Evolutionary conservation across 2,888 invertebrate species (phyloP), one percentile per base, ranked within the genome.

Genomic region (Campoletis raptor): DNA sequence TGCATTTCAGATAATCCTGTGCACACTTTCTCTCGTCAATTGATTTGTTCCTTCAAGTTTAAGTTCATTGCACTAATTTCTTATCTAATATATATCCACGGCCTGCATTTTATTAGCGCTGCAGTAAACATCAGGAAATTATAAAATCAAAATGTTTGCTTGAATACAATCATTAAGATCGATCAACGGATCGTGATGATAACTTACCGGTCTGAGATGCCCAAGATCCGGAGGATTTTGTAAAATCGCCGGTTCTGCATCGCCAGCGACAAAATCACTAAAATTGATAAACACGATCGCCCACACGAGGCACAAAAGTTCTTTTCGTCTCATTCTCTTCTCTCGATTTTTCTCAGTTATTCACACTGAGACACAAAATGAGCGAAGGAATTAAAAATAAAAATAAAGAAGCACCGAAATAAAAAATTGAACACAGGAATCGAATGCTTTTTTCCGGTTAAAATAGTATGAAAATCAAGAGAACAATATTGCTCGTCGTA

Each of bases 161-260:
- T n/a, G n/a, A n/a, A 24, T 48, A n/a, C 18, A 48, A 2, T 30
- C 30, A 30, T 61, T 12, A 15, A 61, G 15, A 61, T 61, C 7
- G 30, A 61, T 30, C 1, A 8, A 30, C 7, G 2, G 30, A 12
- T 3, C 45, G 70, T 45, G 18, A 24, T 15, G 9, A 61, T 10
- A 21, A 69, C 90, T 91, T 81, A 92, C 93, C 85, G 91, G 90
- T 83, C 92, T 90, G 48, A 92, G 86, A n/a, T 90, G 89, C 61
- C 84, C 18, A 37, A 90, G 81, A 2, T 92, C 92, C 30, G 89
- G 69, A 5, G 86, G 36, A 54, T 81, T 88, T 9, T 88, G 66
- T 1, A 90, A 85, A 70, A 92, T 91, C 61, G 89, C 89, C 0
- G 93, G 91, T 61, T 91, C 93, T n/a, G 91, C 92, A 57, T 93